Percentiles rank a stretch among this genome's conserved stretches.
Conservation (phyloP, 2,113 vertebrate genomes). For the Caretta caretta region DNA sequence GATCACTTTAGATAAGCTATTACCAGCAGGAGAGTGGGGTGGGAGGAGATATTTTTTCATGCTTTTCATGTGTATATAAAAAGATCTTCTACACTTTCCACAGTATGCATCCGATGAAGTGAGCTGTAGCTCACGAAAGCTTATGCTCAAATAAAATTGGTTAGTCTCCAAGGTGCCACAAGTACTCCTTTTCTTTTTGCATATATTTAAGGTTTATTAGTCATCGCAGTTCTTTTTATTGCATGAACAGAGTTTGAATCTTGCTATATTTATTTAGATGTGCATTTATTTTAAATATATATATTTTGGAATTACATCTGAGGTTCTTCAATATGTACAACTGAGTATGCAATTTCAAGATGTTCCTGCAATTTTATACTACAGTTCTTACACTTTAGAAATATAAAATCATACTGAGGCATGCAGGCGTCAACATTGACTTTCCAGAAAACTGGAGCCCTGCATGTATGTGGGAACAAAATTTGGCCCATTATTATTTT, state of each 20-base stretch:
- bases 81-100: too few relatives aligned
- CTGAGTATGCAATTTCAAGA: neutral
- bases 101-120: too few relatives aligned
- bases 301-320: neutral
- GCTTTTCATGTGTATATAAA: too few relatives aligned
- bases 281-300: neutral
- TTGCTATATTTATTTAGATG: neutral
- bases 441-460: neutral
- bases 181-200: too few relatives aligned
- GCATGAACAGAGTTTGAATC: neutral
- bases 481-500: neutral
- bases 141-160: too few relatives aligned
- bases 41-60: too few relatives aligned
- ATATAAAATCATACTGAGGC: neutral
- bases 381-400: neutral
- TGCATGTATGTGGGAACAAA: neutral
- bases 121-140: too few relatives aligned
- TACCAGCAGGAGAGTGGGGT: too few relatives aligned
- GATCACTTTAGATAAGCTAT: too few relatives aligned
- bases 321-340: neutral
- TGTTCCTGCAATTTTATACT: neutral
- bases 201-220: neutral
- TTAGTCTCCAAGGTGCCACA: too few relatives aligned
- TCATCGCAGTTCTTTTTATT: neutral
- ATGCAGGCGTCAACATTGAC: neutral